Conservation (phyloP, 2,113 vertebrate genomes). For the Aix galericulata region DNA sequence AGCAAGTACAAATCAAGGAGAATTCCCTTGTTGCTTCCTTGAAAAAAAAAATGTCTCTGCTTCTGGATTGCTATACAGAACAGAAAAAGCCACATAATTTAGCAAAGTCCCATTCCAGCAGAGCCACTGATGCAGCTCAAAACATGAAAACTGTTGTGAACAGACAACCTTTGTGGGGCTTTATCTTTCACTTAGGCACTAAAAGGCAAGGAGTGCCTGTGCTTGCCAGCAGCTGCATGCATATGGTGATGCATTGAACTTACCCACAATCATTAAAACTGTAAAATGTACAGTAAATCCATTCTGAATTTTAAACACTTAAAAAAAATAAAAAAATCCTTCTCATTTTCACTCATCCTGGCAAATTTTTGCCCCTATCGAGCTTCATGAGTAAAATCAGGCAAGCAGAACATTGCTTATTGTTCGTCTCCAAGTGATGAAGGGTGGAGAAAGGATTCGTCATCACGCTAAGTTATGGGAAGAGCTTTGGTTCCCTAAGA, state of each 20-base stretch:
- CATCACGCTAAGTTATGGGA: not conserved
- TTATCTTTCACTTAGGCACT: not conserved
- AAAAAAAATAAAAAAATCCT: not conserved
- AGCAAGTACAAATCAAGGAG: not conserved
- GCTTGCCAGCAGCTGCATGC: not conserved
- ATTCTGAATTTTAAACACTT: not conserved
- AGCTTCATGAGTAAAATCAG: constrained; percentile 7
- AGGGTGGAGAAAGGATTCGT: constrained; percentile 48
- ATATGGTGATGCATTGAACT: not conserved
- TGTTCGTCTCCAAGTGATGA: not conserved
- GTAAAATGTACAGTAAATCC: not conserved
- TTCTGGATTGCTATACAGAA: not conserved
- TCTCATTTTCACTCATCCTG: not conserved
- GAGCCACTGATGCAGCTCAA: not conserved
- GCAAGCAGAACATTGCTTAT: not conserved
- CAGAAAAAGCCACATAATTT: not conserved
- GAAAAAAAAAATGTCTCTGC: not conserved
- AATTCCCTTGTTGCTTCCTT: not conserved
- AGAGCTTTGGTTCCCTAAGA: not conserved
- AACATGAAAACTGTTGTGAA: not conserved
- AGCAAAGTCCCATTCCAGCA: not conserved
- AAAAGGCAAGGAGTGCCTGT: not conserved
- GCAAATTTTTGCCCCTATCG: not conserved
- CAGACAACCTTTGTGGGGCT: not conserved
- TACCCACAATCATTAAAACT: not conserved